Base-by-base conservation (phyloP, 2,888 invertebrate genomes). In the Miltochrista miniata region DNA sequence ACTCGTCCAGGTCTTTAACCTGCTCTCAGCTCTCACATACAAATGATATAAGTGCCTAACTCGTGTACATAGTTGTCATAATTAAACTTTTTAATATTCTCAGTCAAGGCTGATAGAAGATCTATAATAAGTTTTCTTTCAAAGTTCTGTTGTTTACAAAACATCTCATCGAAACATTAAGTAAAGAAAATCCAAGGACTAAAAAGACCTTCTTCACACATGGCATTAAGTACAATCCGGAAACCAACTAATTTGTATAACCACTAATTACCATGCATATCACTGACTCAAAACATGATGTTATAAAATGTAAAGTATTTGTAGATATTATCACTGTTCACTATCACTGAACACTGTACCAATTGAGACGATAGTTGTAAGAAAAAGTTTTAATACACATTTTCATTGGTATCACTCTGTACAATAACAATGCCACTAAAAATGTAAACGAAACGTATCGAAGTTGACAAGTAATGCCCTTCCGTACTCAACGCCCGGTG, bases 401-500 rank as follows among this genome's bases (percentile, higher is more conserved):
- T 52, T 57, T 12, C 34, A 48, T 51, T 41, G 48, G 45, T 52
- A 52, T 51, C 40, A 55, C 46, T 60, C 59, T 50, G 53, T 48
- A 51, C 31, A 56, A 37, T 51, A 45, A 12, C 40, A 46, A 31
- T 59, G 52, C 52, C 49, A 63, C 51, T 53, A 49, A 57, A 61
- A 24, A 10, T 61, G 41, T 61, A 57, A 61, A 62, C 41, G 59
- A 54, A 52, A 61, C 50, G 31, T 48, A 40, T 31, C 11, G 14
- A 59, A 34, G 55, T 59, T 68, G 57, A 61, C 61, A 67, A 59
- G 57, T 59, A 62, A 67, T 76, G 72, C 79, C 81, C 81, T 83
- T 87, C 83, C 86, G 83, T 71, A 67, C 84, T 69, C 70, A 67
- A 61, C 81, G 85, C 76, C 64, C 65, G 80, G 74, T 76, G 81